These are phyloP conservation scores for Hoplostethus mediterraneus DNA, from an alignment of 2,797 vertebrate species.

Conservation along the genomic window DNA sequence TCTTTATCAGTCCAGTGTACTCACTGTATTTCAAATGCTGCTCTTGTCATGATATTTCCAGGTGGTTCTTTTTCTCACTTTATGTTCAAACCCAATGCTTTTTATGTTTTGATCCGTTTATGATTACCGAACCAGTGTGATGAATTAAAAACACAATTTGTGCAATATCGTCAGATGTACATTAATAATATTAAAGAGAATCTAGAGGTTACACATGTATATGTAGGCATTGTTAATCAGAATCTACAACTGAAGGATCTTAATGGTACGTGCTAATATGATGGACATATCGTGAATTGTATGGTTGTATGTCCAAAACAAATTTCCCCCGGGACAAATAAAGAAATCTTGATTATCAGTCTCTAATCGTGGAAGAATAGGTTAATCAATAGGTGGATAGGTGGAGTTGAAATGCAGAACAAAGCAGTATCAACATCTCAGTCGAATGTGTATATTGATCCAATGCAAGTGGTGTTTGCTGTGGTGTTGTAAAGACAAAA, in stretches of 20 bases:
- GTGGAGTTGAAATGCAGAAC: background rate
- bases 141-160: constrained; percentile 39
- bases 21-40: constrained; percentile 33
- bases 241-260: constrained; percentile 4
- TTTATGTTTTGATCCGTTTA: constrained; percentile 33
- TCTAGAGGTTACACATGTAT: constrained; percentile 10
- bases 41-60: constrained; percentile 23
- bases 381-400: constrained; percentile 18
- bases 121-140: constrained; percentile 22
- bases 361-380: constrained; percentile 11
- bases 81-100: constrained; percentile 1
- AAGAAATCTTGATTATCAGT: background rate
- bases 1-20: constrained; percentile 1
- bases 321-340: no score
- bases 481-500: constrained; percentile 20
- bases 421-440: background rate
- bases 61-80: constrained; percentile 9
- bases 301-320: no score
- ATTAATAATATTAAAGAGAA: constrained; percentile 24
- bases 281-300: background rate
- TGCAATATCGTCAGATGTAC: constrained; percentile 52
- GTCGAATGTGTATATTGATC: constrained; percentile 18
- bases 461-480: constrained; percentile 7
- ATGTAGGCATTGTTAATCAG: constrained; percentile 19
- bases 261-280: background rate